Conservation (phyloP, 1,140 invertebrate genomes). For the Drosophila saltans region DNA sequence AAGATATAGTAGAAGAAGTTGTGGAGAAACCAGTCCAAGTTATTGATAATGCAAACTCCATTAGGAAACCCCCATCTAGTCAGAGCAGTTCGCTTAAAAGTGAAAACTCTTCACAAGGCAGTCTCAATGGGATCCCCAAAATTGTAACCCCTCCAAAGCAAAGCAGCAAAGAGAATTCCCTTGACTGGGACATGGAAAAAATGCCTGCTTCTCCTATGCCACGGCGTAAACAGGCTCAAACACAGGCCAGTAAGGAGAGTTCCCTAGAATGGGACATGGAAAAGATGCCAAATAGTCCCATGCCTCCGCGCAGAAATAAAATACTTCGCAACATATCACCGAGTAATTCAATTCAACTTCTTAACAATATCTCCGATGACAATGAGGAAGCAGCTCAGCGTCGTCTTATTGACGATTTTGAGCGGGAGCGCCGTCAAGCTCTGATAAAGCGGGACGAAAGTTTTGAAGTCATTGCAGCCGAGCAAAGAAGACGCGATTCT, state of each 20-base stretch:
- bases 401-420: constrained; percentile 70
- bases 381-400: constrained; percentile 49
- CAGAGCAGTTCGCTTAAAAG: constrained; percentile 41
- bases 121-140: constrained; percentile 47
- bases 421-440: constrained; percentile 67
- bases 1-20: too few relatives aligned
- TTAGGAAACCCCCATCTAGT: neutral
- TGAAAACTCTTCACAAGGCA: constrained; percentile 51
- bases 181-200: constrained; percentile 81
- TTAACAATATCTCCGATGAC: constrained; percentile 61
- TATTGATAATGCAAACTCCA: too few relatives aligned
- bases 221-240: constrained; percentile 27
- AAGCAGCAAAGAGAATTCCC: constrained; percentile 66
- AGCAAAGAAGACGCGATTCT: constrained; percentile 61
- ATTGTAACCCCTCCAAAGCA: constrained; percentile 43
- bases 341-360: constrained; percentile 61
- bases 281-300: constrained; percentile 74
- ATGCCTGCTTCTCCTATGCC: constrained; percentile 71
- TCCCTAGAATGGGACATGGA: constrained; percentile 82
- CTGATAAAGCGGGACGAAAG: constrained; percentile 70
- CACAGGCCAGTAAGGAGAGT: constrained; percentile 47
- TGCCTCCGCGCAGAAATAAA: constrained; percentile 57
- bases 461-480: constrained; percentile 61
- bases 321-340: constrained; percentile 43
- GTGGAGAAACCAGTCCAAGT: neutral